Evolutionary conservation across 1,140 invertebrate genomes (phyloP).

Genomic region (Cyrtorhinus lividipennis): DNA sequence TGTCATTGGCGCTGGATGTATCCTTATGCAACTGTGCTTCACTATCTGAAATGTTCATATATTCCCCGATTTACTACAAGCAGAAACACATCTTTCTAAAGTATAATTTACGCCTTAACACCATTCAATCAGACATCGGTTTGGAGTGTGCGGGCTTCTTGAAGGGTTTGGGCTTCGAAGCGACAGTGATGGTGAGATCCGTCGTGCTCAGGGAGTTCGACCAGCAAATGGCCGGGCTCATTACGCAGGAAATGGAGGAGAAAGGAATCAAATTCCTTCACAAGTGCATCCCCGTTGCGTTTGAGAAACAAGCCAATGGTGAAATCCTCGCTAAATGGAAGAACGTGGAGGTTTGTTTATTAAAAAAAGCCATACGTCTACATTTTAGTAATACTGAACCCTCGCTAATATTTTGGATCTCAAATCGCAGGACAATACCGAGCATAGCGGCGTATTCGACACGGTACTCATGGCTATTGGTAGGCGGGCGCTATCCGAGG

Average conservation of each 20-base stretch:
- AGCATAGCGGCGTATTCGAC: conserved; percentile 50
- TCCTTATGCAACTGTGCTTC: too few species aligned
- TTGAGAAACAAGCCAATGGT: conserved; percentile 54
- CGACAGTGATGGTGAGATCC: conserved; percentile 84
- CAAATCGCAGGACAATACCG: conserved; percentile 23
- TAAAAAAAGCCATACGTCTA: too few species aligned
- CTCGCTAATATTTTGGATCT: background rate
- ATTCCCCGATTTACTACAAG: too few species aligned
- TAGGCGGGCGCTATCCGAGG: conserved; percentile 51
- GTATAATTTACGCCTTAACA: background rate
- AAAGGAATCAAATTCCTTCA: conserved; percentile 72
- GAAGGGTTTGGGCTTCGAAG: conserved; percentile 70
- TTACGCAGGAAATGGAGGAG: conserved; percentile 70
- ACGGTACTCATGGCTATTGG: conserved; percentile 77
- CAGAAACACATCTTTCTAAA: too few species aligned
- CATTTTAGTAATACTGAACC: background rate
- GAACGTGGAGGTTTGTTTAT: conserved; percentile 38
- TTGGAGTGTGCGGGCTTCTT: conserved; percentile 95
- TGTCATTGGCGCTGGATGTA: conserved; percentile 84
- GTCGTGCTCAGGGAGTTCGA: conserved; percentile 91
- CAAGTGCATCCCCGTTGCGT: conserved; percentile 57
- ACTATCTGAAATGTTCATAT: conserved; percentile 8
- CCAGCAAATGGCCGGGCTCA: conserved; percentile 83
- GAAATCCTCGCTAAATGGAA: conserved; percentile 54
- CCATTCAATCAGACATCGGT: conserved; percentile 39